Conservation (phyloP, 1,140 invertebrate species). For the Bombus confusus region DNA sequence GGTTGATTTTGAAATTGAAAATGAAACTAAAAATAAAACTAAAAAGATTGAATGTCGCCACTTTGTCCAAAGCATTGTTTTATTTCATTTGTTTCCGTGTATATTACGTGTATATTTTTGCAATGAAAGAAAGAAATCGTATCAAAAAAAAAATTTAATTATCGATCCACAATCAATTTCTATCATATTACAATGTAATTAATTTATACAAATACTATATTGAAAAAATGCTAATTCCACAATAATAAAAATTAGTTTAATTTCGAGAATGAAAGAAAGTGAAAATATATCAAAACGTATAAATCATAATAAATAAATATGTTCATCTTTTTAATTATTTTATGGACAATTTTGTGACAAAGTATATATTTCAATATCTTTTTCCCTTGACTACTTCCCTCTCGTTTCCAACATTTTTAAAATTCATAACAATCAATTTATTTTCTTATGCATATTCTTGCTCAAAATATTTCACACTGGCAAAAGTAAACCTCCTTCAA, state of each 20-base stretch:
- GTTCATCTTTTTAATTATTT: neutral
- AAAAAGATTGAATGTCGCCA: neutral
- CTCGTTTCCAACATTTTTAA: neutral
- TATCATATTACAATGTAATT: neutral
- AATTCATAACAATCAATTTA: neutral
- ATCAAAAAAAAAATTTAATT: neutral
- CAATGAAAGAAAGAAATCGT: neutral
- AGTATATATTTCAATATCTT: neutral
- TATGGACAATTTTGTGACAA: neutral
- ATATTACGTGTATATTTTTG: neutral
- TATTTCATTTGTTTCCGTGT: neutral
- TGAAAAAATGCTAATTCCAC: neutral
- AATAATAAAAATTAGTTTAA: neutral
- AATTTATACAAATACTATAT: neutral
- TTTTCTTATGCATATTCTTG: neutral
- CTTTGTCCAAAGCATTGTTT: neutral
- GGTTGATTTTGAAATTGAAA: neutral
- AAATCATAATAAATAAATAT: neutral
- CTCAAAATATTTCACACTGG: neutral
- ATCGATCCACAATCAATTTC: neutral
- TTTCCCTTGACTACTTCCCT: neutral
- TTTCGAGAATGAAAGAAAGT: neutral
- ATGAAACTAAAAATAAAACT: neutral
- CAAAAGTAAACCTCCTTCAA: neutral
- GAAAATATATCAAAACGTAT: neutral